Base-by-base conservation (phyloP, 2,113 vertebrate species). In the Pachycephala philippinensis region DNA sequence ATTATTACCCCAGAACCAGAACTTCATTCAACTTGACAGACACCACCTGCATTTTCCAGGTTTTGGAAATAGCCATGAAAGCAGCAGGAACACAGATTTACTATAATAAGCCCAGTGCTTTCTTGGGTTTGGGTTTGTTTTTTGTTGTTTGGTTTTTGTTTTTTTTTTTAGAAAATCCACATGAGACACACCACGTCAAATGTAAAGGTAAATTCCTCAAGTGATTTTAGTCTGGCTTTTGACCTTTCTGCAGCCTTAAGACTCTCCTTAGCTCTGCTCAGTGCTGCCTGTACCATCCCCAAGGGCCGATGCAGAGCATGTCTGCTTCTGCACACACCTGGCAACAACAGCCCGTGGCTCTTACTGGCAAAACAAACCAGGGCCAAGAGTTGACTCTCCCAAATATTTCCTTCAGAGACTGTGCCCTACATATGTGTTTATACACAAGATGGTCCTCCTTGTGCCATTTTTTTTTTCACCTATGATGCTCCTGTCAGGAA, bases 211-310 rank as follows among this genome's bases (percentile, higher is more conserved):
- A 91, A 74, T 69, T 90, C 76, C 80, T 84, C 64, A 7, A 60
- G 56, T 93, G 57, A 79, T 90, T 93, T 68, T 21, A 90, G 44
- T 7, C n/a, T 89, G 87, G 47, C 80, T 96, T 94, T 90, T 97
- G 94, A 96, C 96, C 94, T 94, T 97, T 97, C 80, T 82, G 72
- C 72, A 71, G 64, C 71, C 68, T 44, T 35, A 39, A 75, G 81
- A 69, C 35, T 52, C 30, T n/a, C 24, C 77, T 53, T 12, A 24
- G 74, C 78, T 66, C 18, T 60, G 22, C 69, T 16, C 68, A 42
- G 3, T 0, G 4, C 45, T 71, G 76, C 83, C 90, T 66, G 33
- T 7, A 4, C 11, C 69, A 42, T 40, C n/a, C 76, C 56, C 64
- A 63, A 6, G 74, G 88, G 72, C 42, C 17, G 4, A 21, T 9